A percentile compares a stretch with the other conserved stretches of the same genome.
Evolutionary conservation across 53 echinoderm and acorn worm genomes (phyloP).

Genomic region (Apostichopus leukothele): DNA sequence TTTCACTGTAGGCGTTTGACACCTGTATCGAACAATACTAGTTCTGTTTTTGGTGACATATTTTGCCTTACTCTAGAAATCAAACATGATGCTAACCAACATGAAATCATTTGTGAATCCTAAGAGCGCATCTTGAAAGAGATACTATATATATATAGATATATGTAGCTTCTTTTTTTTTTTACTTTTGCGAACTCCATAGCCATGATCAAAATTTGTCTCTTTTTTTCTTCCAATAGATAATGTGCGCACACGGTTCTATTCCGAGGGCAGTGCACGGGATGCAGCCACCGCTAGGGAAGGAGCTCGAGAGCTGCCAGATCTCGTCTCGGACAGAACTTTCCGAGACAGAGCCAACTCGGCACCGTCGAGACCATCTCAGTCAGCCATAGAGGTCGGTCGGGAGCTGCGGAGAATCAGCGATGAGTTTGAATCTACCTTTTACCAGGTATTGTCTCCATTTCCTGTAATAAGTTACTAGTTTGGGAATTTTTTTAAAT

Average conservation of each 20-base stretch:
- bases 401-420: slow-evolving; percentile 58
- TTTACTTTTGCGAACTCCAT: too few species aligned
- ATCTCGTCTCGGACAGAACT: slow-evolving; percentile 27
- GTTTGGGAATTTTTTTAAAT: too few species aligned
- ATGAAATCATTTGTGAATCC: too few species aligned
- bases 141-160: too few species aligned
- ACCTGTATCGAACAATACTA: too few species aligned
- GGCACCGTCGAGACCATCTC: slow-evolving; percentile 55
- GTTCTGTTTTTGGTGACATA: too few species aligned
- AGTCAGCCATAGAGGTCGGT: slow-evolving; percentile 49
- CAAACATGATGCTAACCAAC: too few species aligned
- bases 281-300: slow-evolving; percentile 5
- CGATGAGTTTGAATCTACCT: slow-evolving; percentile 51
- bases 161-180: too few species aligned
- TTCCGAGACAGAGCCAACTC: slow-evolving; percentile 64
- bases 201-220: background rate
- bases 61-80: too few species aligned
- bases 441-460: background rate
- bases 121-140: too few species aligned
- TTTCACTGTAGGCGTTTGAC: too few species aligned
- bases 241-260: slow-evolving; percentile 55
- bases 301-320: slow-evolving; percentile 47
- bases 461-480: too few species aligned
- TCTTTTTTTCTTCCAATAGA: slow-evolving; percentile 9
- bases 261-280: slow-evolving; percentile 55